These are phyloP conservation scores for Phyllostomus discolor DNA, from an alignment of 2,113 vertebrate species.

Conservation along the genomic window DNA sequence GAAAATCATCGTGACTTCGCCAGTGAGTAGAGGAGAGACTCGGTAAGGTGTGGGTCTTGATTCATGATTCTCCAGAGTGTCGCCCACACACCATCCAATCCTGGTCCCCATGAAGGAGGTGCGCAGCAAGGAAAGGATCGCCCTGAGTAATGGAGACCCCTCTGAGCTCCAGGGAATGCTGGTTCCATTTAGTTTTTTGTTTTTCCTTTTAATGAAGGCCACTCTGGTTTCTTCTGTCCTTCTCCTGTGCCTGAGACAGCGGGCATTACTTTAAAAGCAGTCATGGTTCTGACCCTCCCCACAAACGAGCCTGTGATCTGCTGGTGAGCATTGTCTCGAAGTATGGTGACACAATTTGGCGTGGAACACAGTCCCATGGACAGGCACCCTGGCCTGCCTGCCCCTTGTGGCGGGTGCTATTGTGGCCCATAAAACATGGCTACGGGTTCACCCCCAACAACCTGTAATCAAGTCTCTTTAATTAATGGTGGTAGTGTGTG, in stretches of 20 bases:
- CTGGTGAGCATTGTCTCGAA: background rate
- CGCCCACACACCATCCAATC: rapidly evolving
- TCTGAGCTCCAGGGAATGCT: background rate
- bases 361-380: background rate
- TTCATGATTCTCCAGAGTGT: background rate
- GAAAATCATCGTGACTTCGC: background rate
- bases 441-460: background rate
- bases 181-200: background rate
- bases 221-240: background rate
- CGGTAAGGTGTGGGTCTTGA: background rate
- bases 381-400: background rate
- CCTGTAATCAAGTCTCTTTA: background rate
- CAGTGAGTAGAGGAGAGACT: background rate
- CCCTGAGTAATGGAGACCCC: background rate
- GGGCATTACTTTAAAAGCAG: background rate
- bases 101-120: background rate
- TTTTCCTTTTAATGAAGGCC: background rate
- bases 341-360: background rate
- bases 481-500: background rate
- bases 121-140: background rate
- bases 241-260: background rate
- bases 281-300: background rate
- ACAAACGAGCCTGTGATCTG: rapidly evolving
- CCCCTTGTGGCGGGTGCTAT: rapidly evolving
- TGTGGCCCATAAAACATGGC: background rate